Evolutionary conservation across 2,113 vertebrate species (phyloP), one percentile per base, ranked within the genome.

Genomic region (Gadus macrocephalus): DNA sequence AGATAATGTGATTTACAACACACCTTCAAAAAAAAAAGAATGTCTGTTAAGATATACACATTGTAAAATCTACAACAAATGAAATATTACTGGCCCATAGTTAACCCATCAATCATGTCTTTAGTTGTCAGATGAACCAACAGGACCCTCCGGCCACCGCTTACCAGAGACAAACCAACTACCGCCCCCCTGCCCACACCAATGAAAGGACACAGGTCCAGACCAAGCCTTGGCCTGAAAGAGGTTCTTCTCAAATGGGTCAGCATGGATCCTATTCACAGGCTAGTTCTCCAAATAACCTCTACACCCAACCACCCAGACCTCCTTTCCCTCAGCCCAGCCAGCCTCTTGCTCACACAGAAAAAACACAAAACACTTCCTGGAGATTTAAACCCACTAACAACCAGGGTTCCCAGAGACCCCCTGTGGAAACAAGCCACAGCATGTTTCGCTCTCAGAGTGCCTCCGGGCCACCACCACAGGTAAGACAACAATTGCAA

Each of bases 311-410:
- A 73, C 81, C 75, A 66, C 31, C 78, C 16, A 73, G 69, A 71
- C 53, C 71, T 60, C 55, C 67, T 5, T 22, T 65, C 19, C 67
- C 62, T 69, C 22, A 74, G 55, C 53, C 65, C 66, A 75, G 25
- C 62, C 78, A n/a, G 64, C 70, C 72, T 22, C 8, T 64, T 64
- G 69, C 71, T 64, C 49, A 4, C 22, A 63, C 59, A 66, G 42
- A 0, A 19, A 84, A 78, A 60, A 70, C 71, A 66, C 79, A 79
- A 63, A 76, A 53, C 20, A 62, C 79, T 25, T 74, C 79, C 64
- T 92, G 89, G 87, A 88, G 83, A 63, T 87, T 90, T 58, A 84
- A 71, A 69, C 22, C 66, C 25, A 84, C 77, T 2, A 81, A 74
- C 71, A 87, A 73, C 59, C 79, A 85, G 78, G 81, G 76, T 62